Evolutionary conservation across 30 jellyfish, hydroid and myxozoan species (phyloP), one percentile per base, ranked within the genome.

Genomic region (Aurelia aurita complex sp. Pacific): DNA sequence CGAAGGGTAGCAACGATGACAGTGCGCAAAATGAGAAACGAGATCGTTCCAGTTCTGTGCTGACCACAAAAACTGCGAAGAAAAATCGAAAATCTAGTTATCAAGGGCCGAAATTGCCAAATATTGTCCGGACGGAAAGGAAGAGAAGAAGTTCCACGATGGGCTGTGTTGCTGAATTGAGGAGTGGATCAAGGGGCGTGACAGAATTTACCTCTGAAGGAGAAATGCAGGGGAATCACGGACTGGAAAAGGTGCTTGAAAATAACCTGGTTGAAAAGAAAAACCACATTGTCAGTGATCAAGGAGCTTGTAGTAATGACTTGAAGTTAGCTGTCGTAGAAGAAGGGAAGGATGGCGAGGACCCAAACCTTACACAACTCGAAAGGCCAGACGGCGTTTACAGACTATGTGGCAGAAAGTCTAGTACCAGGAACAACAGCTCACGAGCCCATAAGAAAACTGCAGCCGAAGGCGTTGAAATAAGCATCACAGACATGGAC

Each of bases 351-450:
- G 4, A 9, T 42, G 77, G 5, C 19, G 36, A 2, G 54, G 43
- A 1, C 60, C 7, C 16, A n/a, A 5, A 19, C 32, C n/a, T 8
- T 5, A 17, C 12, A 34, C 36, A 17, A 6, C 9, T 3, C 5
- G 12, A 11, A 63, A 18, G 12, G 72, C 7, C 38, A 9, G 64
- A 23, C 8, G 85, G 85, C 4, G 74, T 75, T 54, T 59, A 75
- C 34, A 34, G 85, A 36, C 61, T 75, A 34, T 75, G 85, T 75
- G 85, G 85, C 35, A 40, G 64, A n/a, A 57, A 10, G 2, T 75
- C 85, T 32, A 54, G 43, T 16, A 34, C 0, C 59, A 54, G 74
- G 29, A 75, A 55, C 34, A n/a, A 33, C 38, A 75, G 65, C 64
- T 67, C 60, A 11, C 51, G 46, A 75, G 54, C 5, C 32, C 16